Evolutionary conservation across 2,888 invertebrate species (phyloP).

Genomic region (Polydrusus cervinus): DNA sequence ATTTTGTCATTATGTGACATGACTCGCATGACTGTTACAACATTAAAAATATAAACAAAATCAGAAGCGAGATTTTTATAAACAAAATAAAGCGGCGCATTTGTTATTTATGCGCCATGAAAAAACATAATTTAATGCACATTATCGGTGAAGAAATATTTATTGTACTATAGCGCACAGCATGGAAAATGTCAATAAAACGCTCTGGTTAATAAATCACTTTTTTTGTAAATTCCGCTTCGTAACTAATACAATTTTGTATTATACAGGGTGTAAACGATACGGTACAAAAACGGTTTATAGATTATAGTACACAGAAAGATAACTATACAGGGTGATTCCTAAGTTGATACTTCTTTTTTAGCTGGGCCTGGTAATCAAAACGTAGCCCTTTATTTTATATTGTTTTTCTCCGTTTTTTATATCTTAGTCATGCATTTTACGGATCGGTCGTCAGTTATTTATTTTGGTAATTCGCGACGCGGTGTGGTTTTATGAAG

Average conservation of each 20-base stretch:
- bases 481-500: no score
- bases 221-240: conserved; percentile 22
- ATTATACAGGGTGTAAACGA: conserved; percentile 9
- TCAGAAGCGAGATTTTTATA: background rate
- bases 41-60: background rate
- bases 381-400: no score
- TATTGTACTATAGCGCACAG: conserved; percentile 33
- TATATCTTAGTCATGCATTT: no score
- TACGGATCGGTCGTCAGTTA: no score
- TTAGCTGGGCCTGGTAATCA: no score
- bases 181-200: conserved; percentile 36
- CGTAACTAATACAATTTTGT: conserved; percentile 9
- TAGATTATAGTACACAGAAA: no score
- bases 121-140: conserved; percentile 40
- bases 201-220: conserved; percentile 32
- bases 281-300: no score
- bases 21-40: background rate
- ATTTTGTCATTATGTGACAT: no score
- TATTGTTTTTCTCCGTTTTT: no score
- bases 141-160: conserved; percentile 42
- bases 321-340: no score
- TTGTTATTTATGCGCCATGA: conserved; percentile 34
- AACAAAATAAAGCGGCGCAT: conserved; percentile 21
- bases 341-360: no score
- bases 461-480: no score